A percentile compares a stretch with the other conserved stretches of the same genome.
These are phyloP conservation scores for Oryctes rhinoceros DNA, from an alignment of 1,140 invertebrate species.

Conservation along the genomic window DNA sequence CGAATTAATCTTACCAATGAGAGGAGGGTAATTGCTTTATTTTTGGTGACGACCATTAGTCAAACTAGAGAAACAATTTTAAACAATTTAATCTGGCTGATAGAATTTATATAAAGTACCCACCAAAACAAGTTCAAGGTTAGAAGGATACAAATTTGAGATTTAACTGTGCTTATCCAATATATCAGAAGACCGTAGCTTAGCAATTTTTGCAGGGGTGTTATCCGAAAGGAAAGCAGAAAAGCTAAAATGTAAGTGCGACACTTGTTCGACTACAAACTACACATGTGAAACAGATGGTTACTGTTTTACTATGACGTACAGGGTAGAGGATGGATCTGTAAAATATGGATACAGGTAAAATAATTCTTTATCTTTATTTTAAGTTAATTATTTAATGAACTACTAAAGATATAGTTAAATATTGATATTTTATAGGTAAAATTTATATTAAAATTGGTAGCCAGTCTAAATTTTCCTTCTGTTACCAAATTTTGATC, in stretches of 20 bases:
- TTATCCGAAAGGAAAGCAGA: constrained; percentile 60
- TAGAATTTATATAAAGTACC: constrained; percentile 39
- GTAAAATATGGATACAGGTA: constrained; percentile 80
- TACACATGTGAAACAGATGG: constrained; percentile 88
- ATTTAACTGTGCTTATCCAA: neutral
- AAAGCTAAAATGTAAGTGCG: constrained; percentile 75
- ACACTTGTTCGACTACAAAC: constrained; percentile 79
- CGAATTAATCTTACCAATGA: neutral
- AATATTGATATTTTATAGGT: constrained; percentile 19
- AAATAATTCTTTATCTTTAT: constrained; percentile 34
- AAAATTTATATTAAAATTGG: constrained; percentile 36
- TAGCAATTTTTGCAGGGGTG: constrained; percentile 51
- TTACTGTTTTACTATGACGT: constrained; percentile 83
- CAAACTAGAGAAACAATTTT: constrained; percentile 36
- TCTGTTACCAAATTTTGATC: constrained; percentile 11
- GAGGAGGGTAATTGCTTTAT: neutral
- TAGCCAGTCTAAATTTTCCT: constrained; percentile 36
- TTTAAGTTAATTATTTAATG: neutral
- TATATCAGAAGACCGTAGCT: neutral
- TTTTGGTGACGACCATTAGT: constrained; percentile 6
- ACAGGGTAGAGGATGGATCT: constrained; percentile 68
- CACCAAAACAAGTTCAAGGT: constrained; percentile 47
- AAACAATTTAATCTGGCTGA: constrained; percentile 20
- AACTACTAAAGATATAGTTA: constrained; percentile 1
- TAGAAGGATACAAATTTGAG: constrained; percentile 38